Evolutionary conservation across 2,797 vertebrate genomes (phyloP).

Genomic region (Otolemur crassicaudatus): DNA sequence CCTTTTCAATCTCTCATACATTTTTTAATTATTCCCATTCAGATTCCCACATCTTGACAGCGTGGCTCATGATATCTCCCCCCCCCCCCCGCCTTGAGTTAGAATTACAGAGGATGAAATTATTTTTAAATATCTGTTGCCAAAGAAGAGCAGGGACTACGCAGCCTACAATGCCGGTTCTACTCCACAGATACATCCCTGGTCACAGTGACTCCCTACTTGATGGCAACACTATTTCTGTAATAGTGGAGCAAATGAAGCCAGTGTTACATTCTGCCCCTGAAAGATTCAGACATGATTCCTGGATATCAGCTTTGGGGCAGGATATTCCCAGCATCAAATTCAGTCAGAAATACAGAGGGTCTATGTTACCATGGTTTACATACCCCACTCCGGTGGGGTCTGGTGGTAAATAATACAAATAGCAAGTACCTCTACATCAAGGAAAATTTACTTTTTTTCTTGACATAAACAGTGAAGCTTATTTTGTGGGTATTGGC

Average conservation of each 20-base stretch:
- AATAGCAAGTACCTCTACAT: not conserved
- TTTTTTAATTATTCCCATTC: constrained; percentile 53
- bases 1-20: constrained; percentile 47
- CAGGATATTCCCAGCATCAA: constrained; percentile 57
- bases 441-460: constrained; percentile 36
- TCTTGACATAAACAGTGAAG: constrained; percentile 50
- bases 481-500: constrained; percentile 70
- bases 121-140: constrained; percentile 43
- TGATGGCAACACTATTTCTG: constrained; percentile 39
- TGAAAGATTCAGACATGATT: constrained; percentile 44
- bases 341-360: constrained; percentile 62
- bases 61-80: not conserved
- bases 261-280: not conserved
- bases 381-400: not conserved
- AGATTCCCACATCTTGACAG: constrained; percentile 49
- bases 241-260: constrained; percentile 12
- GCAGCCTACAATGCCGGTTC: not conserved
- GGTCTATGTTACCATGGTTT: constrained; percentile 29
- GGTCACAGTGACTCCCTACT: constrained; percentile 33
- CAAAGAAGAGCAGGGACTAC: not conserved
- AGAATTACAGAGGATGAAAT: constrained; percentile 43
- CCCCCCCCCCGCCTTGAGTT: not conserved
- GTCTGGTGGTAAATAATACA: constrained; percentile 51
- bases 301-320: constrained; percentile 57
- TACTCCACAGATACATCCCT: not conserved